These are phyloP conservation scores for Tenebrosternarchus preto DNA, from an alignment of 2,113 vertebrate species.

Conservation along the genomic window DNA sequence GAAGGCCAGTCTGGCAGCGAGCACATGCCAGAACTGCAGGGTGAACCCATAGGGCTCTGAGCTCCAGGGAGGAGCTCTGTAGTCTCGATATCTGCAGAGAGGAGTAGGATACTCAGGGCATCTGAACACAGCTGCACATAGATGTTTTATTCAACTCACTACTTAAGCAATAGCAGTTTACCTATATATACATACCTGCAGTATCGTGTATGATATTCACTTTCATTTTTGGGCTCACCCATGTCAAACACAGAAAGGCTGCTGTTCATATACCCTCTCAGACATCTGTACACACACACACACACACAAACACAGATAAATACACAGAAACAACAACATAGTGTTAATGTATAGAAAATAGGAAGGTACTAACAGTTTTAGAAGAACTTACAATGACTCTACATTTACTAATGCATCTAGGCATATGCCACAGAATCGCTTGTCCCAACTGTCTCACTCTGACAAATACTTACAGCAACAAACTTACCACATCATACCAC, in stretches of 20 bases:
- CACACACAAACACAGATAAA: constrained; percentile 7
- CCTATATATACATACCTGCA: constrained; percentile 79
- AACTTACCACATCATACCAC: background rate
- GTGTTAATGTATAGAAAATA: background rate
- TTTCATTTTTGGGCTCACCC: constrained; percentile 80
- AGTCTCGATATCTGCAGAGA: constrained; percentile 86
- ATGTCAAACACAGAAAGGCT: constrained; percentile 93
- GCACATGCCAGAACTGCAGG: constrained; percentile 95
- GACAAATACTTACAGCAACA: background rate
- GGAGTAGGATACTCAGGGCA: background rate
- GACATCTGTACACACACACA: constrained; percentile 76
- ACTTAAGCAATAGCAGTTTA: no score
- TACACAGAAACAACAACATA: background rate
- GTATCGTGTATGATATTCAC: constrained; percentile 72
- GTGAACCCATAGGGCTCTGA: constrained; percentile 90
- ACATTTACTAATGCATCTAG: background rate
- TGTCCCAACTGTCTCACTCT: background rate
- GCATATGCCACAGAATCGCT: background rate
- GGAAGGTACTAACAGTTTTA: background rate
- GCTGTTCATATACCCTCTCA: constrained; percentile 95
- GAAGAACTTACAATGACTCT: background rate
- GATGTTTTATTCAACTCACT: no score
- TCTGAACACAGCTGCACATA: background rate
- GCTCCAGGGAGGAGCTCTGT: constrained; percentile 92
- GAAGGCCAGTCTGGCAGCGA: constrained; percentile 93